These are phyloP conservation scores for Cosmorhoe ocellata DNA, from an alignment of 2,888 invertebrate species.

Conservation along the genomic window DNA sequence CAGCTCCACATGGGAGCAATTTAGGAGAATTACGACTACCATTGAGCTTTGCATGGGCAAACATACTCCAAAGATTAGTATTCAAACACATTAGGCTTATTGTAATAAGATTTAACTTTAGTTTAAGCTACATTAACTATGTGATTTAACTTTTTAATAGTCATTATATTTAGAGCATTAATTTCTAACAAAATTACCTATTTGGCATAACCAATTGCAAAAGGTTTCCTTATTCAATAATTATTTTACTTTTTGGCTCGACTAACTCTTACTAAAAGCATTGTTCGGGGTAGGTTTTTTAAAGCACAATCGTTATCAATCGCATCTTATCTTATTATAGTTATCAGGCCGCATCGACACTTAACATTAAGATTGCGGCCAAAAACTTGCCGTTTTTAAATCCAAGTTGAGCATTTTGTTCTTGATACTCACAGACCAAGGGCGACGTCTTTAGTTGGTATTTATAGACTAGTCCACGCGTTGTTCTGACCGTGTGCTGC, in stretches of 20 bases:
- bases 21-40: conserved; percentile 18
- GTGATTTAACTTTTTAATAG: no score
- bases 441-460: conserved; percentile 30
- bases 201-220: no score
- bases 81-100: conserved; percentile 8
- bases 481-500: conserved; percentile 24
- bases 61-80: conserved; percentile 14
- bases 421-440: conserved; percentile 27
- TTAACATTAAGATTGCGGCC: no score
- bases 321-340: no score
- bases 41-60: conserved; percentile 15
- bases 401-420: conserved; percentile 19
- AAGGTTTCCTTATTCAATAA: no score
- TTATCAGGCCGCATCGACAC: no score
- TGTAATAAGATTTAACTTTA: not conserved
- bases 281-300: no score
- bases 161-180: no score
- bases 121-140: not conserved
- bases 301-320: no score
- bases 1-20: conserved; percentile 19
- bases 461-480: conserved; percentile 30
- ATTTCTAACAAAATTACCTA: no score
- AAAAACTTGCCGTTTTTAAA: no score
- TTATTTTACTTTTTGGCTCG: no score
- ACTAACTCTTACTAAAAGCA: not conserved